Base-by-base conservation (phyloP, 2,888 invertebrate genomes). In the Caenorhabditis sp. region DNA sequence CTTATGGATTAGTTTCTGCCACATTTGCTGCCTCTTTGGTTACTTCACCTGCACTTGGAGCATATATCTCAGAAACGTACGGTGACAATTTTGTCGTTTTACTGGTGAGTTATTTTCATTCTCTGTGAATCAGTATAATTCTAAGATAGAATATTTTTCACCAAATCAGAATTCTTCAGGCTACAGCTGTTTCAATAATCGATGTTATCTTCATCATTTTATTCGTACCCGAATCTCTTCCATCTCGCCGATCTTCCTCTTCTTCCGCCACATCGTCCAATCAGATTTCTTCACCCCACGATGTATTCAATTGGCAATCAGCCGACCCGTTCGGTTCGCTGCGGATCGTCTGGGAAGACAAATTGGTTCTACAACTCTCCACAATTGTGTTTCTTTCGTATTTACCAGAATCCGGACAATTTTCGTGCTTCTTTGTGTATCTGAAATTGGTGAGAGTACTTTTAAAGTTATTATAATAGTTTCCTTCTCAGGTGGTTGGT, bases 381-480 rank as follows among this genome's bases (percentile, higher is more conserved):
- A 93, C 96, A 82, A 94, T 97, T 59, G 97, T 99, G 87, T 95
- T 99, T 89, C 91, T 99, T 68, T 97, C 97, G 25, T 99, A 99
- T 90, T 91, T 99, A 84, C 97, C 99, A 1, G 99, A 99, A 90
- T 90, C 91, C 52, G 97, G 97, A 82, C 96, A 99, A 90, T 99
- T 99, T 90, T 97, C 97, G 70, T 97, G 97, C 90, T 97, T 99
- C 90, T 99, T 99, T 91, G 97, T 99, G 86, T 99, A 99, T 90
- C 91, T 99, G 82, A 95, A 95, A 90, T 91, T 97, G 88, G 95
- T 92, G 87, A 88, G 90, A 68, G 12, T 56, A 23, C 17, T 17
- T 21, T 56, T 27, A 10, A 21, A 12, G 26, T 27, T 21, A 67
- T 85, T 87, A 31, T 31, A n/a, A n/a, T n/a, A n/a, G n/a, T n/a